Percentiles rank a stretch among this genome's conserved stretches.
Evolutionary conservation across 2,888 invertebrate species (phyloP).

Genomic region (Neoscelio sp.): DNA sequence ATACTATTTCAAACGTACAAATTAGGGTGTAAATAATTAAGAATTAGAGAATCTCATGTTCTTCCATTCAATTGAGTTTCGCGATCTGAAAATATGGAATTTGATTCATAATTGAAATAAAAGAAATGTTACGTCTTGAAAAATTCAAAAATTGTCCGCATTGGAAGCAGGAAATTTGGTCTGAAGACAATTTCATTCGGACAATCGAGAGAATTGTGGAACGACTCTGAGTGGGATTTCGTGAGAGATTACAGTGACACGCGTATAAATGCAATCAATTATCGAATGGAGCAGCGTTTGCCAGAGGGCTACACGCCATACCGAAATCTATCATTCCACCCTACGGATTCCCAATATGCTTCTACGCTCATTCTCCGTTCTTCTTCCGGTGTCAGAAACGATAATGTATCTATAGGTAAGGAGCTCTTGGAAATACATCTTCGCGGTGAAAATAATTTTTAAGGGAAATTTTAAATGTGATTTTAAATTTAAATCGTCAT

Average conservation of each 20-base stretch:
- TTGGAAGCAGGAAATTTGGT: constrained; percentile 51
- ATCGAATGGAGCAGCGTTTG: constrained; percentile 71
- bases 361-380: constrained; percentile 61
- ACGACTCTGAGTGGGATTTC: constrained; percentile 64
- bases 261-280: constrained; percentile 74
- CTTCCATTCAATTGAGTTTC: constrained; percentile 43
- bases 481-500: constrained; percentile 36
- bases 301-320: constrained; percentile 71
- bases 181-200: constrained; percentile 68
- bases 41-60: constrained; percentile 36
- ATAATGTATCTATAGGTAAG: constrained; percentile 63
- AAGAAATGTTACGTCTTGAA: constrained; percentile 58
- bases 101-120: constrained; percentile 57
- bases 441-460: constrained; percentile 37
- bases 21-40: constrained; percentile 42
- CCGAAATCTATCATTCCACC: constrained; percentile 72
- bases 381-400: constrained; percentile 63
- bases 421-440: constrained; percentile 55
- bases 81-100: constrained; percentile 22
- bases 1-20: constrained; percentile 18
- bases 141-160: constrained; percentile 52
- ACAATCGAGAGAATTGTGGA: constrained; percentile 67
- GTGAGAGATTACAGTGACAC: constrained; percentile 70
- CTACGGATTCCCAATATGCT: constrained; percentile 66
- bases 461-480: constrained; percentile 27